Percentiles rank a stretch among this genome's conserved stretches.
These are phyloP conservation scores for Mactra quadrangularis DNA, from an alignment of 1,140 invertebrate genomes.

Conservation along the genomic window DNA sequence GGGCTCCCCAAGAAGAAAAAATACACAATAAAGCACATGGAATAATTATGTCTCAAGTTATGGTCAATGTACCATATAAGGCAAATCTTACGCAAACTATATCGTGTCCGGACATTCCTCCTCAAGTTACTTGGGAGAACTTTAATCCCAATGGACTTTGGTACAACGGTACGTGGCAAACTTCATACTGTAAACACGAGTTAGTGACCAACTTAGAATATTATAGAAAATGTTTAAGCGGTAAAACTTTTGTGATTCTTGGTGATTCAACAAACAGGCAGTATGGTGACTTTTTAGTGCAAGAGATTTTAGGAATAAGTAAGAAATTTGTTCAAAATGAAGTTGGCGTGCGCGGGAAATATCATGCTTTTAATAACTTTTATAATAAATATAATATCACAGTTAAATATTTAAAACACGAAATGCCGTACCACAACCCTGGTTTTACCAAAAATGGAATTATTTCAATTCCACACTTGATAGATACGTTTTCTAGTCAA, in stretches of 20 bases:
- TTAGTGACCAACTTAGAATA: not conserved
- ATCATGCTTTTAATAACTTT: not conserved
- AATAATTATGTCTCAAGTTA: not conserved
- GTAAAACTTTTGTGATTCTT: constrained; percentile 22
- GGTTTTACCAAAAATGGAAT: not conserved
- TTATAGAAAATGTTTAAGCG: constrained; percentile 32
- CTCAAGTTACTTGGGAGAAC: constrained; percentile 13
- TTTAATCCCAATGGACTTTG: constrained; percentile 18
- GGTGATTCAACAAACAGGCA: constrained; percentile 46
- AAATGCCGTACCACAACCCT: constrained; percentile 48
- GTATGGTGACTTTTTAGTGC: constrained; percentile 35
- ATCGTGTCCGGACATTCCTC: not conserved
- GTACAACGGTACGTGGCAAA: constrained; percentile 23
- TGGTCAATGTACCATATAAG: not conserved
- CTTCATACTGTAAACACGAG: constrained; percentile 12
- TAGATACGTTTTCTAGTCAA: not conserved
- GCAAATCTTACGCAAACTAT: not conserved
- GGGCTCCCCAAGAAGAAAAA: not conserved
- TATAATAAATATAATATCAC: constrained; percentile 40
- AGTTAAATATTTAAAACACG: constrained; percentile 40
- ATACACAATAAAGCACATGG: constrained; percentile 19
- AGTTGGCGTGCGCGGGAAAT: not conserved
- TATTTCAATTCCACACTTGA: not conserved
- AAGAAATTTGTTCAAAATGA: not conserved
- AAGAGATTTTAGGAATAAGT: not conserved